Evolutionary conservation across 2,888 invertebrate species (phyloP).

Genomic region (Ornithoptera alexandrae): DNA sequence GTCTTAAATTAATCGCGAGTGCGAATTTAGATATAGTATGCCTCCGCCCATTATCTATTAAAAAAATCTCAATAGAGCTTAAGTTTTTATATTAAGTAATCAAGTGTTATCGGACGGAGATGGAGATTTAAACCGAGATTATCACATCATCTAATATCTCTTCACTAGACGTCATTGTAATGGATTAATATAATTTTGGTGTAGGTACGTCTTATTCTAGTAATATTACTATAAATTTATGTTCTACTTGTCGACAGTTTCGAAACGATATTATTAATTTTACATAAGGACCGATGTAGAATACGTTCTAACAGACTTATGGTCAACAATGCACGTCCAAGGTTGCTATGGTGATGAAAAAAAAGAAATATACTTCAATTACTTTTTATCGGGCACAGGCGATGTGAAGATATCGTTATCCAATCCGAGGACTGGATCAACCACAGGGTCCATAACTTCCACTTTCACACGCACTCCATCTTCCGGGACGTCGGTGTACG

Average conservation of each 20-base stretch:
- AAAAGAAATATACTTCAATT: background rate
- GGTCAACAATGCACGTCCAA: no score
- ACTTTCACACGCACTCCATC: slow-evolving; percentile 79
- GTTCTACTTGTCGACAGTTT: no score
- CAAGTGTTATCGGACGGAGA: background rate
- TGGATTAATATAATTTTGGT: no score
- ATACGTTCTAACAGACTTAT: no score
- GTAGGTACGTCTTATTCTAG: background rate
- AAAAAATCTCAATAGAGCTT: background rate
- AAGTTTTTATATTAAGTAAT: background rate
- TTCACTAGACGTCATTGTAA: background rate
- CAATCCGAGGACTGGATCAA: slow-evolving; percentile 62
- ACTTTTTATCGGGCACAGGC: slow-evolving; percentile 74
- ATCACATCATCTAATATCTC: background rate
- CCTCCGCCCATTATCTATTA: slow-evolving; percentile 1
- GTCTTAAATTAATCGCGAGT: background rate
- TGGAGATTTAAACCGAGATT: slow-evolving; percentile 1
- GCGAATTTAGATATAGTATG: background rate
- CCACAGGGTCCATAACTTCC: slow-evolving; percentile 71
- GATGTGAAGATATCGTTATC: slow-evolving; percentile 70
- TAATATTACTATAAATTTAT: background rate
- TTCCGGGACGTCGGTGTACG: slow-evolving; percentile 56
- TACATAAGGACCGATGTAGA: background rate
- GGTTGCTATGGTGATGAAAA: no score
- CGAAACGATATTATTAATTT: background rate